A percentile compares a stretch with the other conserved stretches of the same genome.
These are phyloP conservation scores for Xiphophorus hellerii DNA, from an alignment of 2,113 vertebrate genomes.

Conservation along the genomic window DNA sequence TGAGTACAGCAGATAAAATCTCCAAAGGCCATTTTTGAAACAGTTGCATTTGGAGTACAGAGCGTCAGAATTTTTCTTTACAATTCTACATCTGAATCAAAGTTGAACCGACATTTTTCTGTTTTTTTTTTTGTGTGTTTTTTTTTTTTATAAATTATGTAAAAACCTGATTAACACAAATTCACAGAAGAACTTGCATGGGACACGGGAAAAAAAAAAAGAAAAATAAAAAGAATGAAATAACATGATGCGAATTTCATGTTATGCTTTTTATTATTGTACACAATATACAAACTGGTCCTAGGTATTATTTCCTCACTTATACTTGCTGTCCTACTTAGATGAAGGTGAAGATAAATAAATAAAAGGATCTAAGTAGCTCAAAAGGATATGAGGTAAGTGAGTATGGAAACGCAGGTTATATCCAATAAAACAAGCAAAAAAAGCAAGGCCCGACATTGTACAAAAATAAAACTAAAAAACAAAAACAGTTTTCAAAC, in stretches of 20 bases:
- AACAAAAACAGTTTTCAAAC: conserved; percentile 58
- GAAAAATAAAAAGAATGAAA: conserved; percentile 61
- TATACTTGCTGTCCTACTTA: conserved; percentile 81
- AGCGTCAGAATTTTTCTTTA: conserved; percentile 84
- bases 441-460: conserved; percentile 69
- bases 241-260: conserved; percentile 78
- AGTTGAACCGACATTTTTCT: conserved; percentile 70
- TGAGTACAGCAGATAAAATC: conserved; percentile 98
- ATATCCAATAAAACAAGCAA: conserved; percentile 67
- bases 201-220: conserved; percentile 62
- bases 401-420: conserved; percentile 80
- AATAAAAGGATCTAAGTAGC: conserved; percentile 83
- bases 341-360: conserved; percentile 89
- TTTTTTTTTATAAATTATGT: conserved; percentile 85
- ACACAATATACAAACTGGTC: conserved; percentile 96
- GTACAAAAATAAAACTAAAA: conserved; percentile 29
- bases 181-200: conserved; percentile 71
- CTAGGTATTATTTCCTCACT: conserved; percentile 85
- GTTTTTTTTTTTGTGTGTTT: conserved; percentile 72
- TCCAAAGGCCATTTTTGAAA: conserved; percentile 92
- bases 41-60: conserved; percentile 89
- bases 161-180: conserved; percentile 86
- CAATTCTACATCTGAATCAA: conserved; percentile 73
- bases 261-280: conserved; percentile 86
- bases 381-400: conserved; percentile 89